These are phyloP conservation scores for Agonum fuliginosum DNA, from an alignment of 2,888 invertebrate genomes.

Conservation along the genomic window DNA sequence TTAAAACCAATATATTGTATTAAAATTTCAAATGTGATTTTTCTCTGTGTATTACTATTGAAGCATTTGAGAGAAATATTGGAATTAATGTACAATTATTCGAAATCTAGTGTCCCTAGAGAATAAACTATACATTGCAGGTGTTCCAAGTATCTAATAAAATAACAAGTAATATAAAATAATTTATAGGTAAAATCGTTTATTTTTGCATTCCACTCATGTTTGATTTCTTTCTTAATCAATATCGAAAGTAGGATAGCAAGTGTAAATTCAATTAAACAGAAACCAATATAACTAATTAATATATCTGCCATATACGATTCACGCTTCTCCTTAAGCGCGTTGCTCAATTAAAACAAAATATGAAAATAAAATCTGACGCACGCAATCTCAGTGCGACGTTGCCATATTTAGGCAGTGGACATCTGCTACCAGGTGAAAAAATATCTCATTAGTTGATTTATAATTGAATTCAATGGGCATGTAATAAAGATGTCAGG, in stretches of 20 bases:
- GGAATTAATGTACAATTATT: no score
- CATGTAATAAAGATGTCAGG: conserved; percentile 33
- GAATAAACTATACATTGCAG: no score
- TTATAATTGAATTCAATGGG: conserved; percentile 45
- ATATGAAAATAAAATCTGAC: conserved; percentile 32
- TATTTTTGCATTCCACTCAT: background rate
- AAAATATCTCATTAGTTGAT: conserved; percentile 39
- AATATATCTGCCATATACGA: background rate
- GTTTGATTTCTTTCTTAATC: background rate
- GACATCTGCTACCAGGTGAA: conserved; percentile 33
- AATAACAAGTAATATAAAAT: background rate
- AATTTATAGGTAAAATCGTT: background rate
- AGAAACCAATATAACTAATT: background rate
- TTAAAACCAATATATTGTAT: no score
- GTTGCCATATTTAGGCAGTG: conserved; percentile 20
- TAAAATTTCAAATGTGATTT: no score
- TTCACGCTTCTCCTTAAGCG: background rate
- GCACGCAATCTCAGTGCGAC: conserved; percentile 2
- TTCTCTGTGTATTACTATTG: no score
- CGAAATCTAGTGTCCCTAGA: no score
- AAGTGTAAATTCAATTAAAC: background rate
- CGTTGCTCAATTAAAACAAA: conserved; percentile 22
- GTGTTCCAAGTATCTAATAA: background rate
- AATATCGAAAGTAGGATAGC: background rate
- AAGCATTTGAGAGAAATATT: no score